Evolutionary conservation across 2,113 vertebrate genomes (phyloP).

Genomic region (Spizaetus ornatus): DNA sequence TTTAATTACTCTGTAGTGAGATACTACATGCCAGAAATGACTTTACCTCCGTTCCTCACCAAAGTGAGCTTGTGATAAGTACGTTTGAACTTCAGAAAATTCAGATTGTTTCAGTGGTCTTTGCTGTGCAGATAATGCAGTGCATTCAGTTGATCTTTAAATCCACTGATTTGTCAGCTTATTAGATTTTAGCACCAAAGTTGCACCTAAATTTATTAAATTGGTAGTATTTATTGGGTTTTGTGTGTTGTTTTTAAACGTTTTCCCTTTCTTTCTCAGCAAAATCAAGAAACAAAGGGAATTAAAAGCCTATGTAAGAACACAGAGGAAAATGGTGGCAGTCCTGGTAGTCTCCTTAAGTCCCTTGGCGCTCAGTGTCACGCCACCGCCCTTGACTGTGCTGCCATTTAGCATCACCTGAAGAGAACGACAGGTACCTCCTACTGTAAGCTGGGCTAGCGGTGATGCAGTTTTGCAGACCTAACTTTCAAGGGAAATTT

Average conservation of each 20-base stretch:
- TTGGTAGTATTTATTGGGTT: background rate
- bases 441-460: background rate
- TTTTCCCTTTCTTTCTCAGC: background rate
- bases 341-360: background rate
- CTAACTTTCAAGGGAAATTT: background rate
- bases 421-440: background rate
- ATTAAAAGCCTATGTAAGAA: background rate
- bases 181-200: background rate
- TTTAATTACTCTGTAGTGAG: background rate
- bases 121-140: background rate
- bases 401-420: background rate
- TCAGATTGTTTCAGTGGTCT: background rate
- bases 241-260: background rate
- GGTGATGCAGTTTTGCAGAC: background rate
- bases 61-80: background rate
- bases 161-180: background rate
- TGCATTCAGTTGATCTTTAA: background rate
- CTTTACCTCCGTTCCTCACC: background rate
- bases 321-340: background rate
- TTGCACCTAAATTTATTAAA: background rate
- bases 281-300: background rate
- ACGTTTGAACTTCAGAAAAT: background rate
- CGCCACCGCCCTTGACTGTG: background rate
- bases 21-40: background rate
- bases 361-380: fast-evolving